Conservation (phyloP, 2,797 vertebrate species). For the Scolopax rusticola region DNA sequence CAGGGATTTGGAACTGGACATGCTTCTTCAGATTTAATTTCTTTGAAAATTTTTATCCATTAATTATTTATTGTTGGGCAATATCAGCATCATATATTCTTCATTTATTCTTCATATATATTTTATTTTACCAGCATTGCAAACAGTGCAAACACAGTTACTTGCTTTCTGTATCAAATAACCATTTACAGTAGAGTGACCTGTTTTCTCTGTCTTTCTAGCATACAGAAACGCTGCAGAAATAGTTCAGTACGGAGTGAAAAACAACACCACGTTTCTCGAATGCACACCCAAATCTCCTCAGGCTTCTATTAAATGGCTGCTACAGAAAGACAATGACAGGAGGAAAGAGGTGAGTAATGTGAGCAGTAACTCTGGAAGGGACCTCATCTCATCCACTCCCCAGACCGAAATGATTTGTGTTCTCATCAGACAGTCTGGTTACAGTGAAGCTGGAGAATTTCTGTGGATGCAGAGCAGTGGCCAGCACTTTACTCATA, state of each 20-base stretch:
- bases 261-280: conserved; percentile 97
- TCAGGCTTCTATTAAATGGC: conserved; percentile 94
- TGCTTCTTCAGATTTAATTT: not conserved
- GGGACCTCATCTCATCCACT: not conserved
- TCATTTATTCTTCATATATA: not conserved
- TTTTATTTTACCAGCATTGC: not conserved
- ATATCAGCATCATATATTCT: not conserved
- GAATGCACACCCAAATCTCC: conserved; percentile 95
- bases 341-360: conserved; percentile 94
- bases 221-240: conserved; percentile 96
- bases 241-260: conserved; percentile 94
- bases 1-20: not conserved
- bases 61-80: not conserved
- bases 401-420: not conserved
- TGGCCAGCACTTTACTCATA: not conserved
- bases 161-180: not conserved
- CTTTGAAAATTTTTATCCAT: not conserved
- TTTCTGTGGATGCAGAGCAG: not conserved
- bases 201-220: conserved; percentile 61
- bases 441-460: not conserved
- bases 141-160: not conserved
- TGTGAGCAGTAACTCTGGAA: not conserved
- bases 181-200: not conserved
- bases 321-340: conserved; percentile 96
- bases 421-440: not conserved